Percentiles rank a stretch among this genome's conserved stretches.
Conservation (phyloP, 92 coral and sea anemone genomes). For the Phenganax stokvisi region DNA sequence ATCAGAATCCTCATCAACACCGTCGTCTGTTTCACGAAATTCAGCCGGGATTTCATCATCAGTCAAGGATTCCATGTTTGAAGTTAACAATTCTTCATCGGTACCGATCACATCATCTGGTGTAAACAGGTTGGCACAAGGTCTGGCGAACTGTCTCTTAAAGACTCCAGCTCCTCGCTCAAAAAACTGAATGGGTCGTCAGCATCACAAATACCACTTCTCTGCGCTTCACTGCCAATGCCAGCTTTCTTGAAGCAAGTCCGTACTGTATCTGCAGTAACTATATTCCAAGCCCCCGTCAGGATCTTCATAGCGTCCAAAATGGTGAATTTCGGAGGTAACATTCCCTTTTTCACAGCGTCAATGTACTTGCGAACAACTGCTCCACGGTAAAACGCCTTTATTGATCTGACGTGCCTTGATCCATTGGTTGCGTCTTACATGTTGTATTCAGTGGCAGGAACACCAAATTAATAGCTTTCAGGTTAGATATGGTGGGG, state of each 20-base stretch:
- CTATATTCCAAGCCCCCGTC: slow-evolving; percentile 55
- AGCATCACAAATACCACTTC: slow-evolving; percentile 37
- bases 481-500: slow-evolving; percentile 34
- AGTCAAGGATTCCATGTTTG: slow-evolving; percentile 16
- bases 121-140: slow-evolving; percentile 27
- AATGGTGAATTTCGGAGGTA: slow-evolving; percentile 52
- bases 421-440: slow-evolving; percentile 55
- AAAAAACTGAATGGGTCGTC: slow-evolving; percentile 47
- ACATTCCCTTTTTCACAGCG: slow-evolving; percentile 61
- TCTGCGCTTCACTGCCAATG: slow-evolving; percentile 41
- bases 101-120: slow-evolving; percentile 2
- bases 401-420: slow-evolving; percentile 47
- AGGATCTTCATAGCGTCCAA: slow-evolving; percentile 60
- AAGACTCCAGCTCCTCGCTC: slow-evolving; percentile 56
- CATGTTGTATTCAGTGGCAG: slow-evolving; percentile 50
- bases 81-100: background rate
- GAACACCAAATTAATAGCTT: slow-evolving; percentile 53
- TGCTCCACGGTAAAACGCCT: slow-evolving; percentile 52
- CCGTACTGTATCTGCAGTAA: slow-evolving; percentile 46
- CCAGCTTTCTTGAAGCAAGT: slow-evolving; percentile 49
- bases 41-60: slow-evolving; percentile 46
- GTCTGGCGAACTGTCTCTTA: slow-evolving; percentile 56
- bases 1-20: slow-evolving; percentile 34
- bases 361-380: slow-evolving; percentile 57
- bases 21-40: slow-evolving; percentile 33